Conservation (phyloP, 2,113 vertebrate species). For the Athene noctua region DNA sequence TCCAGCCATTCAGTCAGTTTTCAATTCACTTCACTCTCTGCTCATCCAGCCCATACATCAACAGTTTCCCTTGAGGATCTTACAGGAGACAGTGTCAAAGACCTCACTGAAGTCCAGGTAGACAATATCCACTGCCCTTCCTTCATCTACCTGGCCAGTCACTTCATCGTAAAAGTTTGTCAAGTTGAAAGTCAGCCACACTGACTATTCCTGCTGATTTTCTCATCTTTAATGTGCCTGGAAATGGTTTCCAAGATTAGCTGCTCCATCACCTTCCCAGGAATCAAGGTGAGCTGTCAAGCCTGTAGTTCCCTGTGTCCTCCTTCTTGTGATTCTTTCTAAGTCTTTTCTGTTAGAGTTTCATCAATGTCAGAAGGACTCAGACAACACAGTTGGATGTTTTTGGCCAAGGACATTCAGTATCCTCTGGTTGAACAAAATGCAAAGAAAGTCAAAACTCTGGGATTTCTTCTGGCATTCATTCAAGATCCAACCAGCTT, state of each 20-base stretch:
- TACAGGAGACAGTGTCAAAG: neutral
- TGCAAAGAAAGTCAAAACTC: neutral
- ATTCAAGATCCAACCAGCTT: neutral
- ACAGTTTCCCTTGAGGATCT: neutral
- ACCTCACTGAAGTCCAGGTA: neutral
- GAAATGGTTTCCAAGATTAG: neutral
- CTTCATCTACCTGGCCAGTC: neutral
- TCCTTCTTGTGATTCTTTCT: neutral
- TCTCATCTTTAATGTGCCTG: neutral
- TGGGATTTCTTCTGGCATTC: neutral
- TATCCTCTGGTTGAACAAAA: neutral
- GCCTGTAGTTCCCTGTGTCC: neutral
- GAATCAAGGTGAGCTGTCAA: neutral
- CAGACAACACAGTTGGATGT: neutral
- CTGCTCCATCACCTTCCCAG: neutral
- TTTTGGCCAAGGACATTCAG: neutral
- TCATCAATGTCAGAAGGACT: neutral
- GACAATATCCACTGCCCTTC: neutral
- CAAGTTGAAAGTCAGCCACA: neutral
- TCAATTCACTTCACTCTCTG: neutral
- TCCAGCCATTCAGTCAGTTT: neutral
- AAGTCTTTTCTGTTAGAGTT: neutral
- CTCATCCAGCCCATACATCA: neutral
- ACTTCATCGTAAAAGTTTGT: neutral
- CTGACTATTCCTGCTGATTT: neutral